phyloP scores from a whole-genome alignment of 2,113 vertebrate genomes.

The Craseonycteris thonglongyai region DNA sequence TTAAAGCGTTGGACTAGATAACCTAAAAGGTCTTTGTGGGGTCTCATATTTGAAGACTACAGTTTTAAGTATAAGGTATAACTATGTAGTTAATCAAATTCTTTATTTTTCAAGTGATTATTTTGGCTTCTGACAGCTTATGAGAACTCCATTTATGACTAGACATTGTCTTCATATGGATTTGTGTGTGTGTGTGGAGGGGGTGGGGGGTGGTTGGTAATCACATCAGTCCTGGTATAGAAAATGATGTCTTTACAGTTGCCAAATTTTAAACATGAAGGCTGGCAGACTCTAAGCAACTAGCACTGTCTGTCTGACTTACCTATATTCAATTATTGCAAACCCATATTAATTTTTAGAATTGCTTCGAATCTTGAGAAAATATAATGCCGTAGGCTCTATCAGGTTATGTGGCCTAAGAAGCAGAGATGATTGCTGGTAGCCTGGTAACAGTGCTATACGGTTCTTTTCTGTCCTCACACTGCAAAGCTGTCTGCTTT shows the following conservation, averaged over 20 bases:
- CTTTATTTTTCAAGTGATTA: conserved; percentile 56
- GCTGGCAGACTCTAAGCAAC: neutral
- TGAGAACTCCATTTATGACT: conserved; percentile 54
- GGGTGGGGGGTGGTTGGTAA: neutral
- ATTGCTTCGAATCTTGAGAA: neutral
- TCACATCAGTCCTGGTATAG: neutral
- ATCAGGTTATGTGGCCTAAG: too few relatives aligned
- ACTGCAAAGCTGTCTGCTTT: neutral
- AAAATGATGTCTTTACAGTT: neutral
- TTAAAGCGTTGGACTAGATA: conserved; percentile 21
- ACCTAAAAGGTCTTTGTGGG: conserved; percentile 35
- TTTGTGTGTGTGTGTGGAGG: too few relatives aligned
- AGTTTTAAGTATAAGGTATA: conserved; percentile 49
- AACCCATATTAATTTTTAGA: neutral
- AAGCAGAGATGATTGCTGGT: neutral
- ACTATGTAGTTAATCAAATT: conserved; percentile 50
- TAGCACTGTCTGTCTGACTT: neutral
- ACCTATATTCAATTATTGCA: conserved; percentile 2
- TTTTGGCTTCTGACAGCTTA: conserved; percentile 55
- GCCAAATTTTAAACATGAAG: conserved; percentile 20
- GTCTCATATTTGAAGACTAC: conserved; percentile 28
- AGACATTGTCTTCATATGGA: conserved; percentile 15
- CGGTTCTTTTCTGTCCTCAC: neutral
- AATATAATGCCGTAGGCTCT: neutral
- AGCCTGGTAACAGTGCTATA: too few relatives aligned